These are phyloP conservation scores for Ceratothoa steindachneri DNA, from an alignment of 2,888 invertebrate species.

Conservation along the genomic window DNA sequence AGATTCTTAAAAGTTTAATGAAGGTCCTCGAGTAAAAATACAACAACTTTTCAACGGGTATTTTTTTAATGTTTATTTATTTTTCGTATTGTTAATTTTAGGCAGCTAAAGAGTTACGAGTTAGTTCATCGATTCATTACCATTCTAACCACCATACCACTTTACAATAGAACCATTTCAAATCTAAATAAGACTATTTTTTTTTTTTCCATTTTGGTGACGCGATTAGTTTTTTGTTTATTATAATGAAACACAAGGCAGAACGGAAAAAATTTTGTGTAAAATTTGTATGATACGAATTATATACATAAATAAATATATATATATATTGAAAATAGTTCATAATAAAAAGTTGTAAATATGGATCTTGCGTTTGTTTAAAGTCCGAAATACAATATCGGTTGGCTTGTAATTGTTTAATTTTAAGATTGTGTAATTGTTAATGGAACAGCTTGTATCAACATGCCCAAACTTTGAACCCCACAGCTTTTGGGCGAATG, in stretches of 20 bases:
- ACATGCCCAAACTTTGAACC: too few relatives aligned
- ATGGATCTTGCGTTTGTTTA: not conserved
- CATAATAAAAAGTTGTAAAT: slow-evolving; percentile 11
- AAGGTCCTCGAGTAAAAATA: too few relatives aligned
- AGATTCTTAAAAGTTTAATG: too few relatives aligned
- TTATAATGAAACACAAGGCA: not conserved
- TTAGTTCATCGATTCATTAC: too few relatives aligned
- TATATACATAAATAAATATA: slow-evolving; percentile 10
- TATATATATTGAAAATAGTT: slow-evolving; percentile 11
- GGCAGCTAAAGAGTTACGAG: not conserved
- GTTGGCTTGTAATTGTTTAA: not conserved
- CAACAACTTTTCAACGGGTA: not conserved
- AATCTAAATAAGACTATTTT: too few relatives aligned
- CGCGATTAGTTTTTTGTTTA: not conserved
- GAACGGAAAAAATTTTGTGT: not conserved
- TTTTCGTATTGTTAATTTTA: not conserved
- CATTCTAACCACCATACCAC: too few relatives aligned
- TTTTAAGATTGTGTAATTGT: not conserved
- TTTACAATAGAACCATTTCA: too few relatives aligned
- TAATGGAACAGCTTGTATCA: too few relatives aligned
- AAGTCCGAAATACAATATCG: not conserved
- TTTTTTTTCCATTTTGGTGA: too few relatives aligned
- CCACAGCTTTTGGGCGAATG: too few relatives aligned
- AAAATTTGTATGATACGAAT: slow-evolving; percentile 1
- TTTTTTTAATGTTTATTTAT: not conserved